Conservation (phyloP, 2,797 vertebrate genomes). For the Danio jaintianensis region DNA sequence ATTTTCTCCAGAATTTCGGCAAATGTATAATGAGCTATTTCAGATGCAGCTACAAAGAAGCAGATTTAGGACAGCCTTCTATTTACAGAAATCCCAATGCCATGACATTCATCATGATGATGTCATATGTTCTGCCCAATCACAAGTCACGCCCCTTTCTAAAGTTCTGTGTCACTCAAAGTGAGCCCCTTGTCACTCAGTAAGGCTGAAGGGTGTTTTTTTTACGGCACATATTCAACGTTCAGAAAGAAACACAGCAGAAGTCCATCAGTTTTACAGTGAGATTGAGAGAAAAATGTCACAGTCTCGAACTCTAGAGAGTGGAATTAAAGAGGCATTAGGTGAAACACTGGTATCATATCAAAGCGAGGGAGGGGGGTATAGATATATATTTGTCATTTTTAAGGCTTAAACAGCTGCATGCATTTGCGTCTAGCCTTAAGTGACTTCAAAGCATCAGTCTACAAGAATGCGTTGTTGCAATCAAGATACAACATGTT, state of each 20-base stretch:
- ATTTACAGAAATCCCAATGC: slow-evolving; percentile 40
- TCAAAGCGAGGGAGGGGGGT: neutral
- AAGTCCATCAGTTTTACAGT: slow-evolving; percentile 18
- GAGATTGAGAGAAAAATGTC: slow-evolving; percentile 24
- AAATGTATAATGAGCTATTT: slow-evolving; percentile 1
- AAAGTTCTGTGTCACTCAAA: slow-evolving; percentile 2
- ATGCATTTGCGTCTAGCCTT: slow-evolving; percentile 43
- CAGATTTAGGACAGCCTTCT: neutral
- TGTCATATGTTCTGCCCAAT: slow-evolving; percentile 12
- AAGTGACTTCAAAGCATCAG: slow-evolving; percentile 40
- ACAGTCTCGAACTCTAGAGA: slow-evolving; percentile 49
- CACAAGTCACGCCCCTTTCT: neutral
- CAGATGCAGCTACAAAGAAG: neutral
- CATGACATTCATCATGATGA: neutral
- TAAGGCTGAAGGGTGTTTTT: slow-evolving; percentile 61
- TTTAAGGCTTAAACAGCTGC: slow-evolving; percentile 34
- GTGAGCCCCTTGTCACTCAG: slow-evolving; percentile 25
- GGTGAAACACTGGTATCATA: slow-evolving; percentile 18
- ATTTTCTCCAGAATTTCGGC: neutral
- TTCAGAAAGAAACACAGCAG: neutral
- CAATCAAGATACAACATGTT: slow-evolving; percentile 23
- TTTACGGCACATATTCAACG: slow-evolving; percentile 15
- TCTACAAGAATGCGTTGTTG: slow-evolving; percentile 33
- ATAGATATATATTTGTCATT: slow-evolving; percentile 7
- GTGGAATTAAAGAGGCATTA: slow-evolving; percentile 29